These are phyloP conservation scores for Dioctria rufipes DNA, from an alignment of 2,888 invertebrate genomes.

Conservation along the genomic window DNA sequence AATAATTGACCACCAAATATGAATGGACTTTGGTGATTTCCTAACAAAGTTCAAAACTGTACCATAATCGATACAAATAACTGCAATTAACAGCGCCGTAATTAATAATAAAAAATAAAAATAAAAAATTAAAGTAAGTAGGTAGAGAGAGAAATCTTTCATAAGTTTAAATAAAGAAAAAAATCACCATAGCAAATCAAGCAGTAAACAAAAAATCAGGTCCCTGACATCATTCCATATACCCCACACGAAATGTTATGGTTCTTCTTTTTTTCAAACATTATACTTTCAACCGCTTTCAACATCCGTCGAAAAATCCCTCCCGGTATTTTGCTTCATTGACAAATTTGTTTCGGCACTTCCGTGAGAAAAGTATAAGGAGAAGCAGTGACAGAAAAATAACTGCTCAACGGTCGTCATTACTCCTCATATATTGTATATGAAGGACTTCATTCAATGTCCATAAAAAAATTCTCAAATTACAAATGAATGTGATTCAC, in stretches of 20 bases:
- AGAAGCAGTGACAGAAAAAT: background rate
- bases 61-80: too few relatives aligned
- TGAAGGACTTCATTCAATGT: background rate
- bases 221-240: too few relatives aligned
- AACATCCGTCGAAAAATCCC: background rate
- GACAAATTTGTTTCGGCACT: constrained; percentile 11
- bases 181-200: too few relatives aligned
- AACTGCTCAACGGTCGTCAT: background rate
- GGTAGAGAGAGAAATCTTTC: background rate
- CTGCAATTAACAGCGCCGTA: too few relatives aligned
- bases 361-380: background rate
- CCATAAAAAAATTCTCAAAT: background rate
- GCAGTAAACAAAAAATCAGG: too few relatives aligned
- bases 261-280: too few relatives aligned
- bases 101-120: too few relatives aligned
- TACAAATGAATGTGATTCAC: background rate
- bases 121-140: background rate
- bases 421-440: too few relatives aligned
- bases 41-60: too few relatives aligned
- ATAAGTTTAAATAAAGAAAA: background rate
- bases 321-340: constrained; percentile 25
- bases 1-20: too few relatives aligned
- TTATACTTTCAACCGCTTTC: background rate
- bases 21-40: too few relatives aligned
- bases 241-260: too few relatives aligned